Base-by-base conservation (phyloP, 2,113 vertebrate species). In the Sminthopsis crassicaudata region DNA sequence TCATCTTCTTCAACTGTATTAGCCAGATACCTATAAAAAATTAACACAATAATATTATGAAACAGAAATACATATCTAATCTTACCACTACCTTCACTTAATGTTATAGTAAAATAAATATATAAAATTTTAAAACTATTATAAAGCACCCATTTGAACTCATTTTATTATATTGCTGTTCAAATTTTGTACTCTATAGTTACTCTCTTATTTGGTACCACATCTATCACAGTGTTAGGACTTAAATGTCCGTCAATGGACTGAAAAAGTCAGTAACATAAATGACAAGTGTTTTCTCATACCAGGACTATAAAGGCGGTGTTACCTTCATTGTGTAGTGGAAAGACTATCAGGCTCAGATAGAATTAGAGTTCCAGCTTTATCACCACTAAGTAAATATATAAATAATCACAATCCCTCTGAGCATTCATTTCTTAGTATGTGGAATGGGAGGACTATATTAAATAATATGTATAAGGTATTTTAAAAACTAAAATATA, bases 1-100 rank as follows among this genome's bases (percentile, higher is more conserved):
- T 99, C 99, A 12, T 99, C 99, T 98, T 99, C 99, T 98, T 99
- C 99, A 99, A 99, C 99, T 93, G 99, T 99, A 98, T 99, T 99
- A 94, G 99, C 99, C 89, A 99, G 98, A 97, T 99, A 99, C 90
- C 99, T 99, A 97, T 89, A 67, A 91, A 91, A 94, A 90, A 60
- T 22, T 53, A 91, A 27, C 30, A 90, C 50, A 30, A 67, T 96
- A n/a, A 89, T 93, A 93, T 92, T 89, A 67, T 91, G 92, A 92
- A 96, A 53, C n/a, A 27, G 90, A 54, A 53, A 92, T 7, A 16
- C 27, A 94, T 2, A 76, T 76, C 57, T 93, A 93, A 93, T n/a
- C 93, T 95, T 94, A 90, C n/a, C 88, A 19, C 46, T 84, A 46
- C 55, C 22, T 94, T 90, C 92, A 93, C 93, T 50, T 91, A 93